Conservation (phyloP, 1,140 invertebrate species). For the Parapsyche elsis region DNA sequence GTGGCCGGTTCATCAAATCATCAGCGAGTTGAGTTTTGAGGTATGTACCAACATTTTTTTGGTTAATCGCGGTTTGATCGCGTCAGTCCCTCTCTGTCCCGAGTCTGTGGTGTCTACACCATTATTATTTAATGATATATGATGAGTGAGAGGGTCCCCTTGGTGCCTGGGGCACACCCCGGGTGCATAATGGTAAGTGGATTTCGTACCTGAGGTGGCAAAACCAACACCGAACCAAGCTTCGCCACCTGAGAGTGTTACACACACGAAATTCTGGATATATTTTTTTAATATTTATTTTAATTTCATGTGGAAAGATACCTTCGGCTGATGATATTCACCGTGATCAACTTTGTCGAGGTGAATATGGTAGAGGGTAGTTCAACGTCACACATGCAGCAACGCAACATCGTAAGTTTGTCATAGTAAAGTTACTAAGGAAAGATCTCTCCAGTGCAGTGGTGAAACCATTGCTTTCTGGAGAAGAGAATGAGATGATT, state of each 20-base stretch:
- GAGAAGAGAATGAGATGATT: too few relatives aligned
- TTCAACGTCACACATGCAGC: too few relatives aligned
- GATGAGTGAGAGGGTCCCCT: background rate
- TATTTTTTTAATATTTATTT: background rate
- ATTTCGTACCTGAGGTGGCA: constrained; percentile 45
- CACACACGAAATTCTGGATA: constrained; percentile 5
- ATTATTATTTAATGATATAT: constrained; percentile 48
- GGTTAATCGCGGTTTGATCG: constrained; percentile 27
- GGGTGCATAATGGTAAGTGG: constrained; percentile 45
- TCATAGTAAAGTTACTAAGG: too few relatives aligned
- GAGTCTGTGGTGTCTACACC: constrained; percentile 32
- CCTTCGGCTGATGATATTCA: background rate
- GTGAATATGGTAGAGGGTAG: too few relatives aligned
- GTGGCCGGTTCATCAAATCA: background rate
- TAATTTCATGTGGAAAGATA: constrained; percentile 15
- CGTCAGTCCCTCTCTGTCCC: background rate
- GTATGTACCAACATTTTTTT: background rate
- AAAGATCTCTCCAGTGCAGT: too few relatives aligned
- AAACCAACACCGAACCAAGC: constrained; percentile 38
- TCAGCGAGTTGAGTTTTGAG: background rate
- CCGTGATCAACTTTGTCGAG: too few relatives aligned
- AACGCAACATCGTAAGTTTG: too few relatives aligned
- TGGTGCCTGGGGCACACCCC: constrained; percentile 26
- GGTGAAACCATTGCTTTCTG: too few relatives aligned
- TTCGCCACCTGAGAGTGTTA: constrained; percentile 31